A percentile compares a stretch with the other conserved stretches of the same genome.
phyloP scores from a whole-genome alignment of 2,797 vertebrate species.

The Anguilla megastoma region DNA sequence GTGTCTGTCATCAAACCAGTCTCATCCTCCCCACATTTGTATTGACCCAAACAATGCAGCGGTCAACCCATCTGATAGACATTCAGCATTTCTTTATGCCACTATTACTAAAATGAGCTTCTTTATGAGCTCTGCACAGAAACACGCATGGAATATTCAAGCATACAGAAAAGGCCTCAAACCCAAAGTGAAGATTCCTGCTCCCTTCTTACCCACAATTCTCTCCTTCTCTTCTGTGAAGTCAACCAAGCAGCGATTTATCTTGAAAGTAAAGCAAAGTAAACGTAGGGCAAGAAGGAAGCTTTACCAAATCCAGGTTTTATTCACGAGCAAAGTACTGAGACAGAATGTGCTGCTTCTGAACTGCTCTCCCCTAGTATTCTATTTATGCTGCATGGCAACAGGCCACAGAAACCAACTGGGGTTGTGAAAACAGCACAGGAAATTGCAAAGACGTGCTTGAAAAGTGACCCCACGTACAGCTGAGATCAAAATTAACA shows the following conservation, averaged over 20 bases:
- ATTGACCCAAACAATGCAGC: background rate
- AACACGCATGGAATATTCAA: background rate
- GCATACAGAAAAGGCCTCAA: background rate
- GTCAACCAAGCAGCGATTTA: background rate
- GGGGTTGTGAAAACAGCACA: conserved; percentile 75
- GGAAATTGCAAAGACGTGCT: conserved; percentile 71
- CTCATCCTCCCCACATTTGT: background rate
- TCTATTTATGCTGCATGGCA: conserved; percentile 65
- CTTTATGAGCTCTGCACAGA: background rate
- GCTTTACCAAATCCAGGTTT: background rate
- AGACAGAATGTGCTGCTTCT: background rate
- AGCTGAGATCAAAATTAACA: conserved; percentile 32
- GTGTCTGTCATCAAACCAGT: background rate
- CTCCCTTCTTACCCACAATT: background rate
- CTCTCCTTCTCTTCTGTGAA: background rate
- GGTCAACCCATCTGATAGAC: background rate
- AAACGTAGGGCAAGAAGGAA: background rate
- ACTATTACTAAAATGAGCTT: background rate
- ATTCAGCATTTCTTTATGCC: background rate
- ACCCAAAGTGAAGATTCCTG: background rate
- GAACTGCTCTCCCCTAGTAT: conserved; percentile 34
- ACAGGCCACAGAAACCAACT: conserved; percentile 64
- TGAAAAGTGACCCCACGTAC: conserved; percentile 54
- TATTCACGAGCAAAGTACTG: too few relatives aligned
- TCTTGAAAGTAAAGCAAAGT: background rate